Conservation (phyloP, 1,140 invertebrate species). For the Leptinotarsa undecemlineata region DNA sequence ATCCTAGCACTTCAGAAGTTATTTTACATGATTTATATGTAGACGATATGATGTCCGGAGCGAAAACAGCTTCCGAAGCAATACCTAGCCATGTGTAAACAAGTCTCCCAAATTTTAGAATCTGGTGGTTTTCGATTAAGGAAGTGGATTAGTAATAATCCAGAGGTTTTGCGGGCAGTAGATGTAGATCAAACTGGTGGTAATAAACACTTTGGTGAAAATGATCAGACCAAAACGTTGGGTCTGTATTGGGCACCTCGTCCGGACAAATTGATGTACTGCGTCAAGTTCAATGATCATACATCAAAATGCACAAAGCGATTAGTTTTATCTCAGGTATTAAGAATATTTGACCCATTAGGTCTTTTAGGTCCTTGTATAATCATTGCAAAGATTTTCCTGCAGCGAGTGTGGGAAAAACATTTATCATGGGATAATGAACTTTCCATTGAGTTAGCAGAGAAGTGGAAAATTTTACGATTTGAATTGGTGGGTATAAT, state of each 20-base stretch:
- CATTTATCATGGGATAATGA: slow-evolving; percentile 43
- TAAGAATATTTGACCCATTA: slow-evolving; percentile 47
- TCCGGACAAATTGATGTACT: slow-evolving; percentile 28
- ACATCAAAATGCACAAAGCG: slow-evolving; percentile 6
- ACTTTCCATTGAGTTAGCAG: slow-evolving; percentile 25
- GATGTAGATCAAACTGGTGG: neutral
- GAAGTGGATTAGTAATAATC: slow-evolving; percentile 13
- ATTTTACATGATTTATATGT: slow-evolving; percentile 53
- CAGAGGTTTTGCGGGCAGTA: neutral
- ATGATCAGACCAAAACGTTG: slow-evolving; percentile 30
- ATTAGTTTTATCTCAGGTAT: slow-evolving; percentile 19
- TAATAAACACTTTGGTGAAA: slow-evolving; percentile 9
- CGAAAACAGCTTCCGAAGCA: slow-evolving; percentile 39
- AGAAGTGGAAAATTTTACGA: slow-evolving; percentile 20
- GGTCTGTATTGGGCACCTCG: slow-evolving; percentile 30
- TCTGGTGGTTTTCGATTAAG: slow-evolving; percentile 5
- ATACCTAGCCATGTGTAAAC: neutral
- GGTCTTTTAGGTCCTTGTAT: slow-evolving; percentile 45
- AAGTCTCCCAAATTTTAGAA: neutral
- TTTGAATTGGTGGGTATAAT: neutral
- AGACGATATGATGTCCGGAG: slow-evolving; percentile 56
- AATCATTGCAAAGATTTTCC: slow-evolving; percentile 45
- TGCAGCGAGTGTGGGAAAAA: slow-evolving; percentile 48
- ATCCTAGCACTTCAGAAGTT: slow-evolving; percentile 40
- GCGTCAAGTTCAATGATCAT: slow-evolving; percentile 6